Evolutionary conservation across 2,888 invertebrate genomes (phyloP).

Genomic region (Minunthozetes semirufus): DNA sequence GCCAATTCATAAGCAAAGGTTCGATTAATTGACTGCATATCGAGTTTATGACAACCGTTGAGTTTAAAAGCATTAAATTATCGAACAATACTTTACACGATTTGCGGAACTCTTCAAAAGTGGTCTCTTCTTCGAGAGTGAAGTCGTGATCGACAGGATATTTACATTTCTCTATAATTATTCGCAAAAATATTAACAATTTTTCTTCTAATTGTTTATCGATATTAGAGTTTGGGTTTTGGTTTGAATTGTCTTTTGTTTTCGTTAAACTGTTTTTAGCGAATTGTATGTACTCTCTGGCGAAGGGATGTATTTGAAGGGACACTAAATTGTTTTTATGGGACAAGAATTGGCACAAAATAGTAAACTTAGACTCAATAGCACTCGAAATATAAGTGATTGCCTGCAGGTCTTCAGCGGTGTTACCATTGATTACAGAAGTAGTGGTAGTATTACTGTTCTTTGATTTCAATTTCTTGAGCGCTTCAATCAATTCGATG

Average conservation of each 20-base stretch:
- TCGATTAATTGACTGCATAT: slow-evolving; percentile 34
- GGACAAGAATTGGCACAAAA: slow-evolving; percentile 51
- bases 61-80: slow-evolving; percentile 48
- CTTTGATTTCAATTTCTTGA: slow-evolving; percentile 18
- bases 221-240: no score
- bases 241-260: slow-evolving; percentile 27
- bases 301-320: slow-evolving; percentile 51
- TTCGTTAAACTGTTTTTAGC: slow-evolving; percentile 26
- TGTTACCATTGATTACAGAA: not conserved
- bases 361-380: slow-evolving; percentile 51
- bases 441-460: slow-evolving; percentile 15
- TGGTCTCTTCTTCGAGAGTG: slow-evolving; percentile 54
- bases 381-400: slow-evolving; percentile 38
- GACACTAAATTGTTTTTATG: slow-evolving; percentile 55
- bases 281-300: slow-evolving; percentile 51
- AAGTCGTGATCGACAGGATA: slow-evolving; percentile 34
- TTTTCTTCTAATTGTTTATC: slow-evolving; percentile 28
- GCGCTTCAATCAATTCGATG: slow-evolving; percentile 37
- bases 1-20: slow-evolving; percentile 31
- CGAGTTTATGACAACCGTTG: slow-evolving; percentile 29
- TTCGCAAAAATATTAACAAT: slow-evolving; percentile 49
- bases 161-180: slow-evolving; percentile 50
- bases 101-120: slow-evolving; percentile 54
- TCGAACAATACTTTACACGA: slow-evolving; percentile 54
- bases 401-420: slow-evolving; percentile 22